A percentile compares a stretch with the other conserved stretches of the same genome.
phyloP scores from a whole-genome alignment of 2,888 invertebrate species.

The Melinopterus prodromus region DNA sequence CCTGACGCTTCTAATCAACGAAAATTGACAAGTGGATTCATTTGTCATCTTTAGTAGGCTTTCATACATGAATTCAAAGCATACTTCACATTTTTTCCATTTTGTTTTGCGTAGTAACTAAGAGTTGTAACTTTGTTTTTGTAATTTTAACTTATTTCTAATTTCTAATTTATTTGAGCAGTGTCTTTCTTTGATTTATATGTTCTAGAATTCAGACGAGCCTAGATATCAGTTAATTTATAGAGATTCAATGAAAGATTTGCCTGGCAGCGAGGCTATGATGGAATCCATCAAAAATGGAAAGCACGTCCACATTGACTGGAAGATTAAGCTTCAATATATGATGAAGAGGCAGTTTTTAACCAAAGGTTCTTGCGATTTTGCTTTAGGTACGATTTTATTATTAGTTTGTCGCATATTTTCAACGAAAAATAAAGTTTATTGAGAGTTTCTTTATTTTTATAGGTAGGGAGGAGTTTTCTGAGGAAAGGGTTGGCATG shows the following conservation, averaged over 20 bases:
- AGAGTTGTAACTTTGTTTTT: too few relatives aligned
- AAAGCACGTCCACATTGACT: conserved; percentile 80
- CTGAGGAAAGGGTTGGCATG: conserved; percentile 82
- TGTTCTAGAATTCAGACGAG: conserved; percentile 63
- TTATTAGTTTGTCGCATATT: conserved; percentile 14
- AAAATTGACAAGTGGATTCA: too few relatives aligned
- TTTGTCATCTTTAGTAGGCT: too few relatives aligned
- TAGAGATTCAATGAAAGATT: conserved; percentile 65
- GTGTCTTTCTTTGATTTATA: conserved; percentile 15
- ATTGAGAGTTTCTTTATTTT: conserved; percentile 39
- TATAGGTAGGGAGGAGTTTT: conserved; percentile 76
- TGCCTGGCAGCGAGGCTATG: conserved; percentile 59
- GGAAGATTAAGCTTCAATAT: conserved; percentile 79
- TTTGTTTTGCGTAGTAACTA: too few relatives aligned
- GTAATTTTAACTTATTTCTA: too few relatives aligned
- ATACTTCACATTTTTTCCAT: too few relatives aligned
- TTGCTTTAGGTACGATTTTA: conserved; percentile 69
- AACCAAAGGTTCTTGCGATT: conserved; percentile 75
- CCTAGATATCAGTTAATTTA: conserved; percentile 67
- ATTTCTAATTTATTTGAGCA: too few relatives aligned
- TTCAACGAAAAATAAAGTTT: not conserved
- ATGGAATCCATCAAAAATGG: conserved; percentile 70
- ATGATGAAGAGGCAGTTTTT: conserved; percentile 75
- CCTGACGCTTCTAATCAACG: too few relatives aligned
- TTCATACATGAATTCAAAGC: too few relatives aligned